Percentiles rank a stretch among this genome's conserved stretches.
Conservation (phyloP, 2,888 invertebrate genomes). For the Saturnia pavonia region DNA sequence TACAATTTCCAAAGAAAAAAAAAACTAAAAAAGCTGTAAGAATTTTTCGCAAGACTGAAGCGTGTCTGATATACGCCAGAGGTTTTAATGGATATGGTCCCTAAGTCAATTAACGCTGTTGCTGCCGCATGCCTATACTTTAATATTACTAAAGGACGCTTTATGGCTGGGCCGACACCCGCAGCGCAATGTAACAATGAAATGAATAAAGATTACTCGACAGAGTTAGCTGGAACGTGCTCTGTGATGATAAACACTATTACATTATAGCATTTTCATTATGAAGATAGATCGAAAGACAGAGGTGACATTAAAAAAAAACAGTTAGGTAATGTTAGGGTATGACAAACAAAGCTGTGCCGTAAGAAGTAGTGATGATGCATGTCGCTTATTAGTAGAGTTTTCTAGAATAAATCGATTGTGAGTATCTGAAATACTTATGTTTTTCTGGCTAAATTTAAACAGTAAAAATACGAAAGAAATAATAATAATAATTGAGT, state of each 20-base stretch:
- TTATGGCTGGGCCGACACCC: constrained; percentile 36
- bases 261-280: constrained; percentile 25
- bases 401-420: too few species aligned
- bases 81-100: constrained; percentile 20
- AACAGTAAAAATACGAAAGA: too few species aligned
- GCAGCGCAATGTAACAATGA: constrained; percentile 41
- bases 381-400: too few species aligned
- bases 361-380: too few species aligned
- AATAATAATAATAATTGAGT: background rate
- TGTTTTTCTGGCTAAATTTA: too few species aligned
- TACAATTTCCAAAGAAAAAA: background rate
- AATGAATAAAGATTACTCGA: constrained; percentile 46
- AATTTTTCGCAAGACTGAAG: constrained; percentile 8
- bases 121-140: constrained; percentile 51
- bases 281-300: constrained; percentile 7
- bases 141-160: constrained; percentile 51
- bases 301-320: background rate
- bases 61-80: background rate
- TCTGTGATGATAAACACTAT: constrained; percentile 29
- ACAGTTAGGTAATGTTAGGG: too few species aligned
- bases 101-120: constrained; percentile 52
- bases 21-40: background rate
- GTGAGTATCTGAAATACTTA: too few species aligned
- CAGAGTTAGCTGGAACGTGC: constrained; percentile 28
- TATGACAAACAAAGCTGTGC: too few species aligned